phyloP scores from a whole-genome alignment of 1,140 invertebrate genomes.

The Drosophila micromelanica region DNA sequence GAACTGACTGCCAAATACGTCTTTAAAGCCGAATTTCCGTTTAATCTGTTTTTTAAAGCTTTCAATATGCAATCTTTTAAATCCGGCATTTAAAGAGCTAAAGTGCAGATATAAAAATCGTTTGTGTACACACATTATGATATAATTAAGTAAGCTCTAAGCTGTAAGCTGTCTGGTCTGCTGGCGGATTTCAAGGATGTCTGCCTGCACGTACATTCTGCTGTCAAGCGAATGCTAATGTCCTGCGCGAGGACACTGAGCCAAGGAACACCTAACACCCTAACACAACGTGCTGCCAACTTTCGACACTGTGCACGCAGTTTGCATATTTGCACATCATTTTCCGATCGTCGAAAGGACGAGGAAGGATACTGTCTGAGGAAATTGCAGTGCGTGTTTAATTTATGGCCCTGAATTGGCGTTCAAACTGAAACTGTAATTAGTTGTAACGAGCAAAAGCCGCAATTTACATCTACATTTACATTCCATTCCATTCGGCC shows the following conservation, averaged over 20 bases:
- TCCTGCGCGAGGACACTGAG: background rate
- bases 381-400: slow-evolving; percentile 54
- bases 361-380: background rate
- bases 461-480: background rate
- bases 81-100: background rate
- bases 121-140: slow-evolving; percentile 61
- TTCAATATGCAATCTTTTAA: background rate
- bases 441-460: slow-evolving; percentile 47
- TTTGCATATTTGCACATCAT: slow-evolving; percentile 74
- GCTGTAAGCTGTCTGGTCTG: slow-evolving; percentile 14
- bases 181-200: background rate
- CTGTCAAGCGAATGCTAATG: slow-evolving; percentile 58
- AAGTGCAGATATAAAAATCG: slow-evolving; percentile 7
- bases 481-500: background rate
- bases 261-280: background rate
- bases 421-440: slow-evolving; percentile 48
- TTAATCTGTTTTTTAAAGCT: background rate
- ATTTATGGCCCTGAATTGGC: slow-evolving; percentile 28
- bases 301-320: slow-evolving; percentile 57
- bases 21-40: too few relatives aligned
- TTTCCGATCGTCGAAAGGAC: slow-evolving; percentile 5
- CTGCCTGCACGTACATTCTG: slow-evolving; percentile 12
- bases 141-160: slow-evolving; percentile 67
- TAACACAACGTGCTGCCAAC: slow-evolving; percentile 44
- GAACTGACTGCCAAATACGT: too few relatives aligned